These are phyloP conservation scores for Buceros bicornis DNA, from an alignment of 2,797 vertebrate genomes.

Conservation along the genomic window DNA sequence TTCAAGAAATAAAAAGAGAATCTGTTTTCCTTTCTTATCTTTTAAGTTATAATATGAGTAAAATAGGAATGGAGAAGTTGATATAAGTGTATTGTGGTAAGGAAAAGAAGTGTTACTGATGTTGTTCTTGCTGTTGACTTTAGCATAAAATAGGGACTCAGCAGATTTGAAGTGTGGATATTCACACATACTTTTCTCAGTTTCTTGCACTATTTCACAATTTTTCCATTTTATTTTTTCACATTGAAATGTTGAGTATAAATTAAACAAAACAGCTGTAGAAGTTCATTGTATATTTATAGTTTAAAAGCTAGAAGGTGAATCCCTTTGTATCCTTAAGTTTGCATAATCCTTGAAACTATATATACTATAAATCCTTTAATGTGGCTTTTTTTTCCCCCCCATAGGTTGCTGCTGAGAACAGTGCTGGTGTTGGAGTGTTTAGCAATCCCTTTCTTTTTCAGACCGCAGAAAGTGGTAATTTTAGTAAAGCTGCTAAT, in stretches of 20 bases:
- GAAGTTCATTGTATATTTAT: slow-evolving; percentile 74
- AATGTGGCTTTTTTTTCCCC: slow-evolving; percentile 74
- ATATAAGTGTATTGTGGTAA: background rate
- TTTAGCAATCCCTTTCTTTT: slow-evolving; percentile 92
- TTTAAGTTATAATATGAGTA: background rate
- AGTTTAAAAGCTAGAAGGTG: background rate
- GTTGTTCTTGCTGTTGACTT: background rate
- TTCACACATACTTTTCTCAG: accelerated
- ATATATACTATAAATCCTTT: background rate
- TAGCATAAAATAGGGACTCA: background rate
- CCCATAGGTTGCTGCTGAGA: slow-evolving; percentile 91
- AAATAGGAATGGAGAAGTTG: background rate
- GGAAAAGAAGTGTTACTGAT: background rate
- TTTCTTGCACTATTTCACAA: background rate
- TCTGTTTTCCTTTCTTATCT: background rate
- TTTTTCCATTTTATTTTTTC: background rate
- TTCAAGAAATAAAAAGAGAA: background rate
- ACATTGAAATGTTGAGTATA: background rate
- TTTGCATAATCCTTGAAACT: background rate
- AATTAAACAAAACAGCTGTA: background rate
- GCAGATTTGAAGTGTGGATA: background rate
- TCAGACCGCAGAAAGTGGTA: slow-evolving; percentile 96
- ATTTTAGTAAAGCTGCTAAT: slow-evolving; percentile 54
- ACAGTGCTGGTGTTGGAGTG: slow-evolving; percentile 86
- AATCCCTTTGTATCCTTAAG: background rate